Evolutionary conservation across 2,797 vertebrate species (phyloP).

Genomic region (Pantherophis alleghaniensis): DNA sequence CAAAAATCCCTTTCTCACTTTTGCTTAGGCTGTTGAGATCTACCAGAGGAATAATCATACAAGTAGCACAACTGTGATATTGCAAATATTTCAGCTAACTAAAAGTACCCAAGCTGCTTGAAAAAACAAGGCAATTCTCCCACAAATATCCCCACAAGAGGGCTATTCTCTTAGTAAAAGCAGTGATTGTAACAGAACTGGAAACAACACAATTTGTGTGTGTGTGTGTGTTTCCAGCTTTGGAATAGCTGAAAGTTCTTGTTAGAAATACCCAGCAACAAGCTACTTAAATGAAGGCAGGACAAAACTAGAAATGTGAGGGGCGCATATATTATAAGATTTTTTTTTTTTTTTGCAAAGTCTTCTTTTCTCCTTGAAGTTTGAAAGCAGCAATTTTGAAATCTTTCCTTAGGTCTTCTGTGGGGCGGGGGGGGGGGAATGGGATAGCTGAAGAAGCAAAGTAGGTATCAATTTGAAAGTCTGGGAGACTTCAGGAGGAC

Average conservation of each 20-base stretch:
- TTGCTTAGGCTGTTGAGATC: background rate
- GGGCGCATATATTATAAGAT: background rate
- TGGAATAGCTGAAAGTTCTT: background rate
- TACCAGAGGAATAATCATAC: background rate
- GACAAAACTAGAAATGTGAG: background rate
- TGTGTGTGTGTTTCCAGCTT: background rate
- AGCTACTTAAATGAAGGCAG: background rate
- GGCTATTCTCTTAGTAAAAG: background rate
- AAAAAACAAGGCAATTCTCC: background rate
- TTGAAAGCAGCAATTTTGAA: background rate
- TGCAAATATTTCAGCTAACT: background rate
- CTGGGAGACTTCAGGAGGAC: background rate
- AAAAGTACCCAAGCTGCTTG: background rate
- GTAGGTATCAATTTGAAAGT: background rate
- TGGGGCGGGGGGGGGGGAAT: fast-evolving
- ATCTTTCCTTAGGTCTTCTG: background rate
- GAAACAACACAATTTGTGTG: background rate
- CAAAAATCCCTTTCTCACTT: background rate
- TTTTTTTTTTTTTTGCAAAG: background rate
- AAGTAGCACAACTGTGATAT: background rate
- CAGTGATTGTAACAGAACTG: background rate
- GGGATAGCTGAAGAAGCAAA: background rate
- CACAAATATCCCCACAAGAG: background rate
- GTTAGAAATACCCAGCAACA: background rate
- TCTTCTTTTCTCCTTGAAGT: background rate